Conservation (phyloP, 2,113 vertebrate genomes). For the Urocynchramus pylzowi region DNA sequence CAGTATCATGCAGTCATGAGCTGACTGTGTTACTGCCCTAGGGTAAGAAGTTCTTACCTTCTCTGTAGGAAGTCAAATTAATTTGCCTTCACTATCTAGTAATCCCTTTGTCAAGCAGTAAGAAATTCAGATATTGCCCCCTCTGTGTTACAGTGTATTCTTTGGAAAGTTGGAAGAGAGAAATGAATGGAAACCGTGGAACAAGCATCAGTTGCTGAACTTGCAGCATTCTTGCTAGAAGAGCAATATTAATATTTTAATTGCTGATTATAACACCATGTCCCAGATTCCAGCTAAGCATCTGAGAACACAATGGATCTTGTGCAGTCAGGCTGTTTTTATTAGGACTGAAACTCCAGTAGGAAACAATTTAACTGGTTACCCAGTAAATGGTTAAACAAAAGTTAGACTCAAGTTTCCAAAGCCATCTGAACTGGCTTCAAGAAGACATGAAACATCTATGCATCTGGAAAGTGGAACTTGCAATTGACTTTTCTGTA, state of each 20-base stretch:
- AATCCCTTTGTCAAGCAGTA: constrained; percentile 33
- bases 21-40: constrained; percentile 22
- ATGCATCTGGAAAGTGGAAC: constrained; percentile 74
- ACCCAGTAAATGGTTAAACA: constrained; percentile 38
- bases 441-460: constrained; percentile 69
- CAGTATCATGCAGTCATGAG: constrained; percentile 34
- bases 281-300: not conserved
- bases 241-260: constrained; percentile 1
- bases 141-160: not conserved
- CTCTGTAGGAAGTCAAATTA: constrained; percentile 48
- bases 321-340: not conserved
- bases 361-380: not conserved
- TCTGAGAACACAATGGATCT: not conserved
- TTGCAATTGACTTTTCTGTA: constrained; percentile 69
- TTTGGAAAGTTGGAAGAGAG: not conserved
- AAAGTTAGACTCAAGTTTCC: constrained; percentile 50
- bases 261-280: not conserved
- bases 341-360: not conserved
- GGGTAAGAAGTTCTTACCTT: constrained; percentile 46
- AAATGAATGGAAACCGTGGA: not conserved
- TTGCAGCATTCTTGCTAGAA: not conserved
- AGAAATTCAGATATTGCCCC: constrained; percentile 3
- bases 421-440: constrained; percentile 68
- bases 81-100: constrained; percentile 48
- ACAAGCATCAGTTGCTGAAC: not conserved